Base-by-base conservation (phyloP, 2,797 vertebrate species). In the Neosilurus mollespiculum region DNA sequence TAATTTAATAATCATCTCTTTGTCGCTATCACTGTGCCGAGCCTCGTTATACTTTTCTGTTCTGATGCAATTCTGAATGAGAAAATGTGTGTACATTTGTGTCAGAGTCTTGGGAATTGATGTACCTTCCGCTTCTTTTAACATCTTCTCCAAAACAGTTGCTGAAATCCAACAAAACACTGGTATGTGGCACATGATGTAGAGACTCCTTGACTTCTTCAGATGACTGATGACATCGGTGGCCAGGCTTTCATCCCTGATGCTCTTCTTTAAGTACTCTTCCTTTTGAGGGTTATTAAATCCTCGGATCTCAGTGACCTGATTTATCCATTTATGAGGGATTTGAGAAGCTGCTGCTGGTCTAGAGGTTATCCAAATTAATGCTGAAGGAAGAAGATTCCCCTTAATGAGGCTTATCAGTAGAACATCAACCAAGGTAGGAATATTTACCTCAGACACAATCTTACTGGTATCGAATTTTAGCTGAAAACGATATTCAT, bases 111-210 rank as follows among this genome's bases (percentile, higher is more conserved):
- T 87, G 61, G 86, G 86, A 15, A 87, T 80, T 12, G 53, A 26
- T 34, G 16, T 62, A 9, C 65, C 78, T 16, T 82, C 70, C 2
- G 77, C 11, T 30, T 85, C 71, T 16, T 18, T 49, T 15, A 88
- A 49, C 76, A 88, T 83, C 30, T 30, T 81, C 59, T 85, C 77
- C 18, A 88, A 67, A 56, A 88, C 87, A 10, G 82, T 70, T 34
- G 82, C 80, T 20, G 84, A 80, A 70, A 88, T 88, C 86, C 87
- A 86, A 67, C 87, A 87, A 49, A 88, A 87, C 9, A 88, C 85
- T 0, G 87, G 87, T 34, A 88, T 86, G 79, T 88, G 87, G 16
- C 87, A 88, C 87, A 88, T 88, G 62, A 88, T 88, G 70, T 82
- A 85, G 58, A 88, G 83, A 26, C 85, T 86, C 34, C 82, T 85